These are phyloP conservation scores for Acrocephalus arundinaceus DNA, from an alignment of 2,113 vertebrate species.

Conservation along the genomic window DNA sequence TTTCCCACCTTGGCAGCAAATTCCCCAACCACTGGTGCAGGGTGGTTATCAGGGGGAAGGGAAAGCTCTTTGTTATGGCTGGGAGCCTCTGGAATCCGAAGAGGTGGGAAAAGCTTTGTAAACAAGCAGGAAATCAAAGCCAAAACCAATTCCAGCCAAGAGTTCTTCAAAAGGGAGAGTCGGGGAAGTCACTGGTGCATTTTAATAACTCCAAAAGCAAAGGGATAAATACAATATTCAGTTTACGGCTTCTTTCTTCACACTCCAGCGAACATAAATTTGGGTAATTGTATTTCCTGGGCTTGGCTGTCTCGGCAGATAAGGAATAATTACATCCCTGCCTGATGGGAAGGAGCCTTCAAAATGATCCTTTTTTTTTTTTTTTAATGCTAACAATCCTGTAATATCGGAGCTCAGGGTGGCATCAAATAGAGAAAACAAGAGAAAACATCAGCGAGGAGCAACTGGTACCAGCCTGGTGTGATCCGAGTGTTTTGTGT, in stretches of 20 bases:
- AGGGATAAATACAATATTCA: conserved; percentile 74
- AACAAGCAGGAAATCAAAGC: background rate
- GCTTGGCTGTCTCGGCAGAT: conserved; percentile 75
- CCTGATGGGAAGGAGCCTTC: conserved; percentile 57
- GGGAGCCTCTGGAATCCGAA: background rate
- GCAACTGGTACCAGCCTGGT: background rate
- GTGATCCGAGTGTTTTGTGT: background rate
- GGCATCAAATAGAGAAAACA: conserved; percentile 59
- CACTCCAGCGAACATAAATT: conserved; percentile 66
- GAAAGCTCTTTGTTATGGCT: background rate
- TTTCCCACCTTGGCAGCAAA: background rate
- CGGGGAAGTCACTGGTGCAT: conserved; percentile 10
- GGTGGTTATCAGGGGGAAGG: background rate
- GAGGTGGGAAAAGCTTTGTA: background rate
- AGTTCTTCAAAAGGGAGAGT: background rate
- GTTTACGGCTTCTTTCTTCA: conserved; percentile 66
- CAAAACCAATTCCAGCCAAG: background rate
- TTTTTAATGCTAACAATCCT: conserved; percentile 68
- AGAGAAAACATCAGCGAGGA: conserved; percentile 20
- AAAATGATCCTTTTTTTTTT: conserved; percentile 18
- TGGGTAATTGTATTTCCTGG: conserved; percentile 79
- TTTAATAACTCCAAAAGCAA: conserved; percentile 70
- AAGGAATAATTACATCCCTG: conserved; percentile 78
- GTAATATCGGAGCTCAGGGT: conserved; percentile 62
- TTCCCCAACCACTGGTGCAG: background rate